A percentile compares a stretch with the other conserved stretches of the same genome.
These are phyloP conservation scores for Sciurus niger DNA, from an alignment of 2,113 vertebrate genomes.

Conservation along the genomic window DNA sequence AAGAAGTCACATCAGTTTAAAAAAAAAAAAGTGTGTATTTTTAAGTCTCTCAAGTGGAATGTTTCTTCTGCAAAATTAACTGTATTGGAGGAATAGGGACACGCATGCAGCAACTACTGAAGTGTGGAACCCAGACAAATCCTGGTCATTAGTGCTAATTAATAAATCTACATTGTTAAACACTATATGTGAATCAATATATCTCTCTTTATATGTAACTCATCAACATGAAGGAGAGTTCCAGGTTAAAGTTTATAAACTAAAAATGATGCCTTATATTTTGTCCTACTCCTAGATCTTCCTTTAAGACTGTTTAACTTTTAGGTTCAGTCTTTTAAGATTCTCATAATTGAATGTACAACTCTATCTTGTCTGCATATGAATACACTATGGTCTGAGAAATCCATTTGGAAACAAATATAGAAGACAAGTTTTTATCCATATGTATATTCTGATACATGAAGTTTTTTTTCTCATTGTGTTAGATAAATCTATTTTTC, in stretches of 20 bases:
- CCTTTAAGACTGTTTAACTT: background rate
- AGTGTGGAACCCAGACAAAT: background rate
- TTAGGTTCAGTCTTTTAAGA: background rate
- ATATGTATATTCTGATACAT: background rate
- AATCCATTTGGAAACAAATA: constrained; percentile 3
- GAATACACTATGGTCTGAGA: background rate
- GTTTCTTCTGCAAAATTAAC: background rate
- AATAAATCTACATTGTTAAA: background rate
- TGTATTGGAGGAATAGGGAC: background rate
- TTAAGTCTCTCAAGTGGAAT: background rate
- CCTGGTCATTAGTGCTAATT: background rate
- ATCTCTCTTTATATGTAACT: background rate
- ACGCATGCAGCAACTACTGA: background rate
- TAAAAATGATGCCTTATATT: background rate
- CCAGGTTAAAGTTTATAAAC: background rate
- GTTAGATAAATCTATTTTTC: constrained; percentile 8
- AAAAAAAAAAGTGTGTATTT: background rate
- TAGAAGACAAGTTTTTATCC: background rate
- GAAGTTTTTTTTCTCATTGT: background rate
- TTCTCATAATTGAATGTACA: background rate
- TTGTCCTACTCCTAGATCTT: background rate
- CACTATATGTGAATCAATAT: background rate
- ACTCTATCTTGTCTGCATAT: background rate
- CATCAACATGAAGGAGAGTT: background rate
- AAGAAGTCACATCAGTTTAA: background rate